Base-by-base conservation (phyloP, 1,140 invertebrate species). In the Helicoverpa armigera region DNA sequence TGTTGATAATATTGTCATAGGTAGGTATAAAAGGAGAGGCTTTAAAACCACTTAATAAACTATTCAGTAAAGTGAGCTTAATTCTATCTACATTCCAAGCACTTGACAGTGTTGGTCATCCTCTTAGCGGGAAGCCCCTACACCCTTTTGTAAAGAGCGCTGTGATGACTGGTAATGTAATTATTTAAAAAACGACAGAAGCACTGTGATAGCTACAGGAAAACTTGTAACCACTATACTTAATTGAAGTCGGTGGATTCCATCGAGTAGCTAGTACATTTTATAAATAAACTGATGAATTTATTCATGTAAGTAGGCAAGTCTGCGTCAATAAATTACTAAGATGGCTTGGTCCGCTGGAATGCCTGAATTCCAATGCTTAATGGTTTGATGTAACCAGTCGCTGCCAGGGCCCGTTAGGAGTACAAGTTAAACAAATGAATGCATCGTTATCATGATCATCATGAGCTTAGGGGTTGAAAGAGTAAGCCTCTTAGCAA, bases 391-490 rank as follows among this genome's bases (percentile, higher is more conserved):
- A 54, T 9, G 2, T 69, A 69, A 43, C 12, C 18, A 48, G n/a
- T 48, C 63, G 48, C 11, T 9, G 35, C 11, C 31, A 65, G 43
- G n/a, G n/a, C 43, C 43, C 65, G 43, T 53, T 72, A 72, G 69
- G 7, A 53, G 29, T 72, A 18, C 50, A 31, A 23, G 16, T 13
- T 70, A 70, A 18, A 67, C 50, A 50, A 11, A 13, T 61, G n/a
- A 9, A 9, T 16, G 10, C 31, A 16, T 48, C 13, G 31, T 65
- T 65, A 65, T 65, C 63, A 16, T 48, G 29, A 65, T 65, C 29
- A 72, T 23, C 50, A n/a, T 72, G 65, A 29, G 1, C 69, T 12
- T 35, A 51, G 13, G 69, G 69, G 69, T 54, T 72, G 50, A 72
- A 72, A 72, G 69, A 50, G 69, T 16, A n/a, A 72, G 35, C 35